phyloP scores from a whole-genome alignment of 2,113 vertebrate species.

The Daphoenositta chrysoptera region DNA sequence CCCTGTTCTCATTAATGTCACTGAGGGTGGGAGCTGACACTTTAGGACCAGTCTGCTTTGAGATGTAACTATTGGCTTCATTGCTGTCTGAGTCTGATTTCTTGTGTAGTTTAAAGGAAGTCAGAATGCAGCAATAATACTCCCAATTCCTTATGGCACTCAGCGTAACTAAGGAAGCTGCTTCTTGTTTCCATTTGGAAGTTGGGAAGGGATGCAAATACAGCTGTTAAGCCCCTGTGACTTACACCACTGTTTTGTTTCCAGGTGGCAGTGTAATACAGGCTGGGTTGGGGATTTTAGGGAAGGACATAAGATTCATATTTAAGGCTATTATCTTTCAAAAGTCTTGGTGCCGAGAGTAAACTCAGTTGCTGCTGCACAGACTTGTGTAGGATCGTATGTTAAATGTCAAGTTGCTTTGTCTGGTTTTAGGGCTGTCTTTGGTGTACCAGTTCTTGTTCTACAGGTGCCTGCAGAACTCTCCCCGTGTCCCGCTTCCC shows the following conservation, averaged over 20 bases:
- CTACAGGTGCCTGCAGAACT: background rate
- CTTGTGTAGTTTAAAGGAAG: background rate
- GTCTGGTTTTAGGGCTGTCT: background rate
- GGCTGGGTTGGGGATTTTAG: background rate
- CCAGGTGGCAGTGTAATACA: fast-evolving
- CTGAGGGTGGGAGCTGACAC: background rate
- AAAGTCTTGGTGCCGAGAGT: background rate
- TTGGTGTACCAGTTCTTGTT: background rate
- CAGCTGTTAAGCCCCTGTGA: background rate
- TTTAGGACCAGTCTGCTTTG: fast-evolving
- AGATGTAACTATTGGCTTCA: background rate
- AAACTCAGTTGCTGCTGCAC: background rate
- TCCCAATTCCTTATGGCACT: background rate
- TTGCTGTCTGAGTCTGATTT: background rate
- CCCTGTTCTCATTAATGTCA: background rate
- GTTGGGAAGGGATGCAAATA: background rate
- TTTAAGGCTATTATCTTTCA: background rate
- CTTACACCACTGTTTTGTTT: background rate
- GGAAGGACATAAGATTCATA: fast-evolving
- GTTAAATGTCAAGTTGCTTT: background rate
- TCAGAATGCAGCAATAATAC: background rate
- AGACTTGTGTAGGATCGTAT: background rate
- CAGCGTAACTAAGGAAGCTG: background rate
- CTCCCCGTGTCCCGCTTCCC: background rate
- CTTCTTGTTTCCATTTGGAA: background rate